A percentile compares a stretch with the other conserved stretches of the same genome.
Evolutionary conservation across 2,113 vertebrate genomes (phyloP).

Genomic region (Tor tambroides): DNA sequence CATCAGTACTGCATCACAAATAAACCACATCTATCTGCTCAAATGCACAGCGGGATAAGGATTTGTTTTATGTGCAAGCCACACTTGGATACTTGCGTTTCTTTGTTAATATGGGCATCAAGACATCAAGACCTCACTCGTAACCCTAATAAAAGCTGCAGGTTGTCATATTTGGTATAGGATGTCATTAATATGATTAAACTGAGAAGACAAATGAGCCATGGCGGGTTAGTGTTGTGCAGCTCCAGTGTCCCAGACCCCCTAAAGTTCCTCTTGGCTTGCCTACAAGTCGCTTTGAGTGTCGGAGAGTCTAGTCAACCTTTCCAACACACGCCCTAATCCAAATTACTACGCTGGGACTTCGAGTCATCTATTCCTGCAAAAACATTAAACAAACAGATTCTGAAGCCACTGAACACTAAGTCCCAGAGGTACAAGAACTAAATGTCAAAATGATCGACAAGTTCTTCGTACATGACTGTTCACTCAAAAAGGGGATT

Average conservation of each 20-base stretch:
- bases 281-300: slow-evolving; percentile 8
- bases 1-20: slow-evolving; percentile 29
- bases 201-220: slow-evolving; percentile 13
- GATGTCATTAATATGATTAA: slow-evolving; percentile 39
- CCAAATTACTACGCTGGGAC: slow-evolving; percentile 44
- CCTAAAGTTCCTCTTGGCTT: slow-evolving; percentile 39
- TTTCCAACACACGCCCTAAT: slow-evolving; percentile 56
- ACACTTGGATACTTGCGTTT: slow-evolving; percentile 18
- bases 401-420: slow-evolving; percentile 38
- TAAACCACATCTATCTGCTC: slow-evolving; percentile 34
- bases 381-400: slow-evolving; percentile 51
- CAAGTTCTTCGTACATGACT: background rate
- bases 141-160: slow-evolving; percentile 16
- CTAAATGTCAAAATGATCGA: slow-evolving; percentile 34
- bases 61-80: slow-evolving; percentile 25
- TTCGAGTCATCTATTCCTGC: slow-evolving; percentile 38
- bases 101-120: background rate
- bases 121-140: background rate
- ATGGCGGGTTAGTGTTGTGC: slow-evolving; percentile 44
- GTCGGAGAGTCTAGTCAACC: slow-evolving; percentile 7
- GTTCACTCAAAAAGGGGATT: slow-evolving; percentile 27
- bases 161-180: slow-evolving; percentile 17
- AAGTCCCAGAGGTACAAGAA: background rate
- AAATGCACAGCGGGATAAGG: background rate
- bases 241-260: slow-evolving; percentile 27